Evolutionary conservation across 2,797 vertebrate genomes (phyloP).

Genomic region (Falco columbarius): DNA sequence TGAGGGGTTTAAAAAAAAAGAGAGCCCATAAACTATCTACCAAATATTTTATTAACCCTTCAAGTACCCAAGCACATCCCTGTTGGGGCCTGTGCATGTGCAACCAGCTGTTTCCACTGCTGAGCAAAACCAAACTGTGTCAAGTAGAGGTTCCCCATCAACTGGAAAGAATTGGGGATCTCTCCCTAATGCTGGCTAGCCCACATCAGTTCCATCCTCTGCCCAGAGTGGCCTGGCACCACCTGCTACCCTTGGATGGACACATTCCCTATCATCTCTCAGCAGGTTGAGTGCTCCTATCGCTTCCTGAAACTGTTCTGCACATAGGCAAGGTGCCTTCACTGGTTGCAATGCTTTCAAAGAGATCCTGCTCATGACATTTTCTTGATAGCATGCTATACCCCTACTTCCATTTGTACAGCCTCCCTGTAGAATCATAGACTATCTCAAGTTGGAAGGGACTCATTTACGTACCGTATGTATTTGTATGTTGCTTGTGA

Average conservation of each 20-base stretch:
- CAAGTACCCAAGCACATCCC: neutral
- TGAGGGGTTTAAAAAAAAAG: neutral
- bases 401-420: neutral
- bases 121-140: neutral
- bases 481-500: neutral
- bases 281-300: neutral
- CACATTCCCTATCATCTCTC: neutral
- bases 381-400: neutral
- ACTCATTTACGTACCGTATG: neutral
- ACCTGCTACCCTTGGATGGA: neutral
- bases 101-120: neutral
- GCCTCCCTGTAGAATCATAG: neutral
- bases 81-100: neutral
- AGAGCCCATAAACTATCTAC: neutral
- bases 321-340: neutral
- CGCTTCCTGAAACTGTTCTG: neutral
- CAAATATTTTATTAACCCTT: neutral
- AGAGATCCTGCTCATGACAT: neutral
- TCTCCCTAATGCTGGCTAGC: neutral
- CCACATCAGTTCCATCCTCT: neutral
- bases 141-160: neutral
- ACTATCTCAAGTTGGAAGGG: too few species aligned
- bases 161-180: accelerated
- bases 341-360: neutral
- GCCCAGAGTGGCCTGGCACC: neutral